Conservation (phyloP, 2,113 vertebrate species). For the Bos indicus region DNA sequence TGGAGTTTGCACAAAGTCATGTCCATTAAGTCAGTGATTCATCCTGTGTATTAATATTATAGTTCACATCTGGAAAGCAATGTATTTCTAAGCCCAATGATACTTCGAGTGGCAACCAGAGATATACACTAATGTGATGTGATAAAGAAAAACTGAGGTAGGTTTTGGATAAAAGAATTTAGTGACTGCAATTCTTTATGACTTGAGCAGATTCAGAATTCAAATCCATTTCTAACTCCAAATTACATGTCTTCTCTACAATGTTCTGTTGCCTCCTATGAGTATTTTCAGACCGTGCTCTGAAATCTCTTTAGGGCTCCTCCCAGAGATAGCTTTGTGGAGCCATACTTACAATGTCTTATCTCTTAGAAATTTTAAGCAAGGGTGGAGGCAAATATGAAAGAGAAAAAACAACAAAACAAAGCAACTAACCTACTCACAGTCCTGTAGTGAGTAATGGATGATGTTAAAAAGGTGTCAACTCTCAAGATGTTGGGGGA, state of each 20-base stretch:
- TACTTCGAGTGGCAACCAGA: not conserved
- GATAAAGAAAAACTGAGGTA: not conserved
- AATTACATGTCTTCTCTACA: not conserved
- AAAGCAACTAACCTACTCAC: not conserved
- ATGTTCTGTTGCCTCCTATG: not conserved
- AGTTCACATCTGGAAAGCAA: not conserved
- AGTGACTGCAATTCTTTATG: not conserved
- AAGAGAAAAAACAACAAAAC: not conserved
- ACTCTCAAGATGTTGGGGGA: not conserved
- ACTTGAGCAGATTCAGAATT: not conserved
- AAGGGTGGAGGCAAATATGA: not conserved
- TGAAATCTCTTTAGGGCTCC: not conserved
- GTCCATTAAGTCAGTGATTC: not conserved
- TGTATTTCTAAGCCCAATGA: not conserved
- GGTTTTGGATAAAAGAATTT: not conserved
- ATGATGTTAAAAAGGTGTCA: not conserved
- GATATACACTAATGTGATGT: not conserved
- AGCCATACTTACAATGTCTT: not conserved
- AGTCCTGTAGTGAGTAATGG: not conserved
- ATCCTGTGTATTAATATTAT: not conserved
- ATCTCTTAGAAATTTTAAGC: not conserved
- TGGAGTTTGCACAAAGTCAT: not conserved
- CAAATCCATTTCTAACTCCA: not conserved
- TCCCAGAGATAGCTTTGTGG: not conserved
- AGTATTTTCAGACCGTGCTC: not conserved